phyloP scores from a whole-genome alignment of 1,140 invertebrate genomes.

The Drosophila setifemur region DNA sequence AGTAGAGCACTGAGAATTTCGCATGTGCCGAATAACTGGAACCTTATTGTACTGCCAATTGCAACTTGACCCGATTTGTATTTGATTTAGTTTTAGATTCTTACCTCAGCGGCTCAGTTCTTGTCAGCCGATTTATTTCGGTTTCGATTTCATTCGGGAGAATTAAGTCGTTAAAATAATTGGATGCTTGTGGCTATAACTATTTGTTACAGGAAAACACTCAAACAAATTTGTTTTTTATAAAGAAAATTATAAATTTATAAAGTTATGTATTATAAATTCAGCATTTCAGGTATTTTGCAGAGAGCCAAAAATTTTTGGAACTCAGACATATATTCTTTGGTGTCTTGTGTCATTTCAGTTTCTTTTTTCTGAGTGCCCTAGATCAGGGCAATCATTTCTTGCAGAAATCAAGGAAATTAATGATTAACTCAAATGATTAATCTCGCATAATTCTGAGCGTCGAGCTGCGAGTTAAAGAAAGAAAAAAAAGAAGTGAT shows the following conservation, averaged over 20 bases:
- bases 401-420: slow-evolving; percentile 50
- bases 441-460: slow-evolving; percentile 71
- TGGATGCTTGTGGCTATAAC: slow-evolving; percentile 34
- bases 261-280: no score
- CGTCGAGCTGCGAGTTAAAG: no score
- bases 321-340: no score
- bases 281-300: no score
- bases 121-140: slow-evolving; percentile 52
- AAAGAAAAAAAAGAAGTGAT: slow-evolving; percentile 33
- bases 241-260: no score
- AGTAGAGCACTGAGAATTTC: slow-evolving; percentile 75
- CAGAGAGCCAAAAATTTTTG: no score
- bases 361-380: no score
- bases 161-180: slow-evolving; percentile 75
- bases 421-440: slow-evolving; percentile 67
- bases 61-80: slow-evolving; percentile 63
- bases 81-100: slow-evolving; percentile 46
- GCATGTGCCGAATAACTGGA: slow-evolving; percentile 75
- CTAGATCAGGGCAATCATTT: slow-evolving; percentile 56
- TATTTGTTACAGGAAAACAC: no score
- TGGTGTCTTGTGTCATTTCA: no score
- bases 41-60: slow-evolving; percentile 48
- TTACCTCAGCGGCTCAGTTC: no score
- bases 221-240: no score
- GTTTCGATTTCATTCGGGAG: slow-evolving; percentile 3